Conservation (phyloP, 2,888 invertebrate species). For the Anorthoa munda region DNA sequence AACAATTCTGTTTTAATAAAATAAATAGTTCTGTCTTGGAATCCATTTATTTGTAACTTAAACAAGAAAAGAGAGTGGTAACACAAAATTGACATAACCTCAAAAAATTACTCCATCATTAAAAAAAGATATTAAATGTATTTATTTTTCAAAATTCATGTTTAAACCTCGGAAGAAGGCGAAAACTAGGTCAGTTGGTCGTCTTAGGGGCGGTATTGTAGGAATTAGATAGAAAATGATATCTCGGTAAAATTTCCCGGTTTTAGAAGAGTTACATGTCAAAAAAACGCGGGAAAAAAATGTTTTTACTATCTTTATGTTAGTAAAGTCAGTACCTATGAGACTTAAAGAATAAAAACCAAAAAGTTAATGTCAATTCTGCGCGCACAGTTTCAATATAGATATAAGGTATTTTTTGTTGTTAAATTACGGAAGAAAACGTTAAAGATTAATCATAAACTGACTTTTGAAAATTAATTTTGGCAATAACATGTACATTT, state of each 20-base stretch:
- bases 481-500: neutral
- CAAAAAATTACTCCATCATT: slow-evolving; percentile 28
- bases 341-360: neutral
- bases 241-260: neutral
- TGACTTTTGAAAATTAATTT: slow-evolving; percentile 6
- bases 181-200: neutral
- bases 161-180: neutral
- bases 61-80: slow-evolving; percentile 6
- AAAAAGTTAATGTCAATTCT: slow-evolving; percentile 31
- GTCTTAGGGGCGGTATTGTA: too few species aligned
- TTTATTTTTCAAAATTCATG: slow-evolving; percentile 2
- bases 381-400: neutral
- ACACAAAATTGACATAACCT: slow-evolving; percentile 51
- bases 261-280: neutral
- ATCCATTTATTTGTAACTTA: slow-evolving; percentile 53
- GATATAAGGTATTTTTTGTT: neutral
- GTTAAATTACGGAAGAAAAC: slow-evolving; percentile 12
- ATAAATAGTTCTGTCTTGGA: slow-evolving; percentile 56
- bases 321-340: neutral
- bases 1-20: slow-evolving; percentile 54
- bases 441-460: slow-evolving; percentile 43
- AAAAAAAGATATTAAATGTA: neutral
- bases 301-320: too few species aligned
- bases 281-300: neutral
- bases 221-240: neutral